Evolutionary conservation across 1,140 invertebrate genomes (phyloP), one percentile per base, ranked within the genome.

Genomic region (Ericerus pela): DNA sequence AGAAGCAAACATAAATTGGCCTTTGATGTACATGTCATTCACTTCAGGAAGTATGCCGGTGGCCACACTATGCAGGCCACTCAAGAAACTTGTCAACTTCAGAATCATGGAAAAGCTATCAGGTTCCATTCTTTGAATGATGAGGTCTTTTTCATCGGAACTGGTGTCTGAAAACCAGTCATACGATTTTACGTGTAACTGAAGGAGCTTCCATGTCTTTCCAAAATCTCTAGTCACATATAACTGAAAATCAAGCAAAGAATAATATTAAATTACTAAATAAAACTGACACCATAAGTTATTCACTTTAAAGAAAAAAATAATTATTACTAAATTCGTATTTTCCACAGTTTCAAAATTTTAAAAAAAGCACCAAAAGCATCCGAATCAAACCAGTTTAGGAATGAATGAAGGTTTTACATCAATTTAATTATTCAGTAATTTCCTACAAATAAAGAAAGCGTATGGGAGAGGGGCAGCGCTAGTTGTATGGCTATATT

Each of bases 1-100:
- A 60, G 76, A 75, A 0, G 81, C 87, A 72, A 93, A 92, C 77
- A 90, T 80, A 65, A 84, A 92, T 59, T 88, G 82, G 6, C 80
- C 84, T 64, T 78, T 80, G 2, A 89, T 75, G 66, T 85, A 80
- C 69, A 93, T 88, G 62, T 91, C 84, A 64, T 83, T 77, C 5
- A 88, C 79, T 59, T 81, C 76, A 0, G 72, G 70, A 28, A 87
- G 38, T 28, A 58, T 20, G 14, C 58, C 51, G 58, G 58, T 57
- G 18, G 63, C 64, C 51, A 55, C 58, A 16, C 33, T 16, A 30
- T 56, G 22, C 12, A 43, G 43, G 31, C 18, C 27, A 14, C 62
- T 57, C 43, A 66, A 61, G 57, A 73, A 73, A 53, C 75, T 70
- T 60, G 66, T 62, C 53, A 56, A 58, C 59, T 58, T 66, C 73